Base-by-base conservation (phyloP, 1,140 invertebrate species). In the Gonioctena quinquepunctata region DNA sequence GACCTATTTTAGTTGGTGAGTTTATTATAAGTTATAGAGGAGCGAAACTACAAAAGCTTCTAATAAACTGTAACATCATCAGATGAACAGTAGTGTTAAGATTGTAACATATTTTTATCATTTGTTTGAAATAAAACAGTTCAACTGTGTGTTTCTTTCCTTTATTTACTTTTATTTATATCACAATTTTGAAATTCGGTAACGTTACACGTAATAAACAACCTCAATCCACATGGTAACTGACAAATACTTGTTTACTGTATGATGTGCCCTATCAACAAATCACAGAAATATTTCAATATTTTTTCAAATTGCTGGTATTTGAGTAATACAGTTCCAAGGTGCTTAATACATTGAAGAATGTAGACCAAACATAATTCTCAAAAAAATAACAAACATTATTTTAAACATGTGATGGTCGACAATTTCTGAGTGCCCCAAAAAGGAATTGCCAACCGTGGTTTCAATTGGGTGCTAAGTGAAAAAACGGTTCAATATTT, bases 131-230 rank as follows among this genome's bases (percentile, higher is more conserved):
- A 54, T 54, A 54, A 54, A 54, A 54, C 2, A 54, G 7, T 54
- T 18, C 1, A 8, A 21, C 8, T 23, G 22, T 16, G 52, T 8
- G 22, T 21, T 11, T 42, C 6, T n/a, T 54, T 21, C 52, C 52
- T 54, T 54, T 54, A 54, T 54, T 54, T 22, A 54, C 18, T 54
- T 54, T 54, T 11, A 54, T 62, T 73, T 16, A 72, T 79, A 79
- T 79, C 78, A 80, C 78, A 80, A 80, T 77, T 79, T 80, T 76
- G 77, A 80, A 80, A 80, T 80, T 80, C 78, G 78, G 78, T 77
- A 80, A 80, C 77, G 78, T 80, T 80, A 78, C 78, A 78, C 70
- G 61, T 56, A 73, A 70, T 54, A 66, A 66, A 54, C 8, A 18
- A 48, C 18, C 19, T 13, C 27, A 67, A 67, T 59, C 13, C 23